Conservation (phyloP, 1,140 invertebrate species). For the Philaenus spumarius region DNA sequence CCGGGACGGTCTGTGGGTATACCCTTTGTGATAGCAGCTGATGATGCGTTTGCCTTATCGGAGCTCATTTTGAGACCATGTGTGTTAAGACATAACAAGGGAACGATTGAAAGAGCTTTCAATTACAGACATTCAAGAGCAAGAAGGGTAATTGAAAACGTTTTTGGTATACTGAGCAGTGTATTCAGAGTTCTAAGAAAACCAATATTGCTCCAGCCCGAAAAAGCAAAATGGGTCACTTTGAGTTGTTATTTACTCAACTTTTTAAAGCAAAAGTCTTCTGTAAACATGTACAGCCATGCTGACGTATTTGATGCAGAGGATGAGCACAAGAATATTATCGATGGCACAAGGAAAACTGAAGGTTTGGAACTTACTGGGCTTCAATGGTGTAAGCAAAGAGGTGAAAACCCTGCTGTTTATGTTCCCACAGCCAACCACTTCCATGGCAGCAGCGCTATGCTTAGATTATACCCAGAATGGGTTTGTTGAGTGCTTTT, state of each 20-base stretch:
- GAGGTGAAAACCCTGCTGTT: not conserved
- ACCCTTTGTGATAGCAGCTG: no score
- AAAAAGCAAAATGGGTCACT: slow-evolving; percentile 30
- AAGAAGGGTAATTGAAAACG: no score
- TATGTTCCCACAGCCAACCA: slow-evolving; percentile 3
- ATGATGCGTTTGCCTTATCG: slow-evolving; percentile 36
- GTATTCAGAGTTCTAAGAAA: slow-evolving; percentile 39
- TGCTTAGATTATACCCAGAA: not conserved
- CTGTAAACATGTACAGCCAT: not conserved
- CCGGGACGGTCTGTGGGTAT: slow-evolving; percentile 21
- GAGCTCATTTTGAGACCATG: slow-evolving; percentile 41
- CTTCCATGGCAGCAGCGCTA: not conserved
- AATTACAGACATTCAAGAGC: no score
- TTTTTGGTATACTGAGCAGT: slow-evolving; percentile 36
- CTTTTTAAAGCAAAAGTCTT: slow-evolving; percentile 22
- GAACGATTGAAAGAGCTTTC: no score
- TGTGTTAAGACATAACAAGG: slow-evolving; percentile 40
- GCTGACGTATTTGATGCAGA: not conserved
- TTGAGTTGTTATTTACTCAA: slow-evolving; percentile 29
- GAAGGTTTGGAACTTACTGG: not conserved
- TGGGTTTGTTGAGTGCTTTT: no score
- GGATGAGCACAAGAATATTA: not conserved
- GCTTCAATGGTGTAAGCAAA: not conserved
- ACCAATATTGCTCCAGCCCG: slow-evolving; percentile 32
- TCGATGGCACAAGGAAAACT: not conserved